phyloP scores from a whole-genome alignment of 2,888 invertebrate genomes.

The Eupeodes latifasciatus region DNA sequence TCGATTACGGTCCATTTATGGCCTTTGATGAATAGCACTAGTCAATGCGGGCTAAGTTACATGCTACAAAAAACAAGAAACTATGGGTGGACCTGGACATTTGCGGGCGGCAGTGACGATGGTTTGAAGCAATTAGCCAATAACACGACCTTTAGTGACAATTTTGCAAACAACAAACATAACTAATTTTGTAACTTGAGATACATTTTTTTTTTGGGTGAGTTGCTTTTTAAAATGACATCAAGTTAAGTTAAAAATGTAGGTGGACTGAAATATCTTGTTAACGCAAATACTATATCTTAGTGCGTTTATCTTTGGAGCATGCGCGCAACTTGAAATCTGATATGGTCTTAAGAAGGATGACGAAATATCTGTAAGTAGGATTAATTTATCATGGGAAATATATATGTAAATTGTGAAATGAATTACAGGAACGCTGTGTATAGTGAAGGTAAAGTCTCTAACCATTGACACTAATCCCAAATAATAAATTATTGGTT shows the following conservation, averaged over 20 bases:
- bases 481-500: no score
- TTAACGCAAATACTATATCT: background rate
- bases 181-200: conserved; percentile 16
- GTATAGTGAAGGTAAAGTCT: no score
- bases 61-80: background rate
- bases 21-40: conserved; percentile 65
- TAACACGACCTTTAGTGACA: conserved; percentile 65
- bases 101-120: conserved; percentile 40
- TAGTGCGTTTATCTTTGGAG: background rate
- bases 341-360: conserved; percentile 4
- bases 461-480: no score
- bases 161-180: conserved; percentile 33
- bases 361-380: conserved; percentile 15
- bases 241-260: background rate
- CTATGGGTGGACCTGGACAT: background rate
- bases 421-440: background rate
- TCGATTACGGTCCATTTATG: conserved; percentile 70
- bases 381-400: background rate
- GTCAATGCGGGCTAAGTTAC: conserved; percentile 18
- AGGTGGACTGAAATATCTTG: conserved; percentile 21
- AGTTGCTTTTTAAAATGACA: background rate
- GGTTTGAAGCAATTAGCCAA: conserved; percentile 65
- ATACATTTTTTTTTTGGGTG: background rate
- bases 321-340: background rate
- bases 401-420: background rate